Evolutionary conservation across 2,888 invertebrate species (phyloP).

Genomic region (Euphydryas editha): DNA sequence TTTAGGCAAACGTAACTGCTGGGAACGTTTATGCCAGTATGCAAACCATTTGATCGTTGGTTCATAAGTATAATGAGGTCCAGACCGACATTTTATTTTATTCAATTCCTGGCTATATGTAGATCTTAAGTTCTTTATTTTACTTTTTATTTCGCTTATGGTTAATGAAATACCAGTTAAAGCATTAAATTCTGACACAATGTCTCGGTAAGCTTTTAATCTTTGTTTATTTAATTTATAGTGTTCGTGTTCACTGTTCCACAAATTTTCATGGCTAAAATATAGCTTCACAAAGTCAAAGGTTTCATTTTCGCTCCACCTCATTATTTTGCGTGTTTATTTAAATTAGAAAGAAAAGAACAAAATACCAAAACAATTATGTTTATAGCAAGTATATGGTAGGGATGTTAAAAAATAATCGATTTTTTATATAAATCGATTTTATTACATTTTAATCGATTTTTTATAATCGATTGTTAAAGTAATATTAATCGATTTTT

Average conservation of each 20-base stretch:
- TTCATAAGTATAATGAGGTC: constrained; percentile 52
- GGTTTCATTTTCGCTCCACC: constrained; percentile 75
- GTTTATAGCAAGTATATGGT: too few species aligned
- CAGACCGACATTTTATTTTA: constrained; percentile 62
- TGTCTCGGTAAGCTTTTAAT: constrained; percentile 59
- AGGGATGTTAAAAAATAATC: too few species aligned
- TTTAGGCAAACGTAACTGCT: constrained; percentile 31
- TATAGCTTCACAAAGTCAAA: constrained; percentile 74
- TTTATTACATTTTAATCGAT: too few species aligned
- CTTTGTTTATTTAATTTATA: constrained; percentile 64
- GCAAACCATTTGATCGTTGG: constrained; percentile 66
- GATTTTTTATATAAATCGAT: too few species aligned
- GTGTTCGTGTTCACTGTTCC: constrained; percentile 66
- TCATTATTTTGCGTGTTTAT: constrained; percentile 49
- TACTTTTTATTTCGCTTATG: constrained; percentile 58
- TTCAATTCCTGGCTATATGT: constrained; percentile 65
- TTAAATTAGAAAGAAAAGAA: background rate
- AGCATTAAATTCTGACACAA: constrained; percentile 57
- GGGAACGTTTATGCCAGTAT: constrained; percentile 58
- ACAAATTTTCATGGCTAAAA: constrained; percentile 66
- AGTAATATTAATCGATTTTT: too few species aligned
- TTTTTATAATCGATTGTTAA: too few species aligned
- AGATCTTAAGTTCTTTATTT: constrained; percentile 64
- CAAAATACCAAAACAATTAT: too few species aligned
- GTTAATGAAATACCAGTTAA: constrained; percentile 59